Evolutionary conservation across 1,140 invertebrate genomes (phyloP).

Genomic region (Acromyrmex heyeri): DNA sequence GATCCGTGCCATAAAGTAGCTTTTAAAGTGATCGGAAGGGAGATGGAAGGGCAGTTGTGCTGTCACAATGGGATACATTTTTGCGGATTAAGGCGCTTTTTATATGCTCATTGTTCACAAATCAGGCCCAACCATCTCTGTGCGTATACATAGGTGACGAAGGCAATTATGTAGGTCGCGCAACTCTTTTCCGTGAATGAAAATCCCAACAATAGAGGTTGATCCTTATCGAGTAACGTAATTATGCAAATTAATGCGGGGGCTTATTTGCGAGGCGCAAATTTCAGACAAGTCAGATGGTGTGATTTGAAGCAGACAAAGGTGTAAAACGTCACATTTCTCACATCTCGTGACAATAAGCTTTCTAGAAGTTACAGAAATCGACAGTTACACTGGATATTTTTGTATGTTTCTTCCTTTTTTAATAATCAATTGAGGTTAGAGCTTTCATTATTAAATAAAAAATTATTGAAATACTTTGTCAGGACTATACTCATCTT

Average conservation of each 20-base stretch:
- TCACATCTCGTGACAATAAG: neutral
- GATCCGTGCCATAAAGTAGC: conserved; percentile 72
- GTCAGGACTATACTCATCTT: neutral
- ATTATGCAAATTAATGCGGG: conserved; percentile 51
- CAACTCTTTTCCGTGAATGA: neutral
- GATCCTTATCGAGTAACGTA: conserved; percentile 64
- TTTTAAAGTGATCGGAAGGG: conserved; percentile 74
- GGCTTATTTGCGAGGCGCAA: neutral
- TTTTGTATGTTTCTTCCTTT: neutral
- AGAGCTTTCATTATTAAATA: neutral
- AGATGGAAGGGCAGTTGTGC: neutral
- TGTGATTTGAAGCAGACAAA: conserved; percentile 14
- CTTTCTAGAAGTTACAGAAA: neutral
- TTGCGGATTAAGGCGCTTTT: conserved; percentile 73
- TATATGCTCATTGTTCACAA: conserved; percentile 68
- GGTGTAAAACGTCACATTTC: conserved; percentile 16
- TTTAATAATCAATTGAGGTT: neutral
- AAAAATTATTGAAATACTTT: neutral
- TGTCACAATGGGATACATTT: conserved; percentile 68
- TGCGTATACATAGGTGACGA: conserved; percentile 1
- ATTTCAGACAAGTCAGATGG: neutral
- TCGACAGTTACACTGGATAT: neutral
- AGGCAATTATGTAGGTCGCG: conserved; percentile 22
- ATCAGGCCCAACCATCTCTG: conserved; percentile 63
- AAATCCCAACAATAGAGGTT: conserved; percentile 51